A percentile compares a stretch with the other conserved stretches of the same genome.
Conservation (phyloP, 2,888 invertebrate genomes). For the Eristalis arbustorum region DNA sequence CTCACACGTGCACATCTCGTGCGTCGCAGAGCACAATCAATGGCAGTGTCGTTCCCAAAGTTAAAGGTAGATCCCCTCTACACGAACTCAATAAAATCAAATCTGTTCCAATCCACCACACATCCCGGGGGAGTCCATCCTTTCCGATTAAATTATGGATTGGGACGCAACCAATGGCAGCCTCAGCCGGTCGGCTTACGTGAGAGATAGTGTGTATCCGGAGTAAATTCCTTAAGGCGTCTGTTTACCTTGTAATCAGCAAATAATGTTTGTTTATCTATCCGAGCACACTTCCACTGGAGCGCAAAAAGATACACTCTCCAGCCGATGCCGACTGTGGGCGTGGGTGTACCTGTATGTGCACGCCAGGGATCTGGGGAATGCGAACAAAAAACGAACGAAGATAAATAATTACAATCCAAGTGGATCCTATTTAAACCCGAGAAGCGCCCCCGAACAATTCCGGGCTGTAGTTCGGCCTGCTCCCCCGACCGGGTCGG, state of each 20-base stretch:
- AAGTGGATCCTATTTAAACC: constrained; percentile 33
- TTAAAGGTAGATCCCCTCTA: not conserved
- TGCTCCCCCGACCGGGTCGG: not conserved
- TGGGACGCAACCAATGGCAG: not conserved
- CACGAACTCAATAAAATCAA: not conserved
- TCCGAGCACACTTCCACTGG: constrained; percentile 28
- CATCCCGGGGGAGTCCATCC: not conserved
- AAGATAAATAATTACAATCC: constrained; percentile 38
- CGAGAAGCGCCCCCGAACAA: constrained; percentile 22
- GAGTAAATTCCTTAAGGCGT: constrained; percentile 5
- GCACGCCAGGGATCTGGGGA: not conserved
- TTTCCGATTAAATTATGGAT: constrained; percentile 19
- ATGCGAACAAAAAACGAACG: not conserved
- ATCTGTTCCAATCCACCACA: constrained; percentile 1
- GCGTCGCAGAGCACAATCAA: no score
- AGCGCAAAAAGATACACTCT: constrained; percentile 20
- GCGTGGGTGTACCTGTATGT: not conserved
- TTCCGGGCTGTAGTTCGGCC: constrained; percentile 9
- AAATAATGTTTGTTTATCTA: constrained; percentile 40
- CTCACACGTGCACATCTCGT: no score
- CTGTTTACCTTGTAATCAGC: constrained; percentile 46
- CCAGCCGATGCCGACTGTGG: not conserved
- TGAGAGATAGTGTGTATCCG: not conserved
- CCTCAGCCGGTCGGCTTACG: not conserved
- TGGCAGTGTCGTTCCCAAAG: no score